These are phyloP conservation scores for Neolamprologus modestus DNA, from an alignment of 2,113 vertebrate species.

Conservation along the genomic window DNA sequence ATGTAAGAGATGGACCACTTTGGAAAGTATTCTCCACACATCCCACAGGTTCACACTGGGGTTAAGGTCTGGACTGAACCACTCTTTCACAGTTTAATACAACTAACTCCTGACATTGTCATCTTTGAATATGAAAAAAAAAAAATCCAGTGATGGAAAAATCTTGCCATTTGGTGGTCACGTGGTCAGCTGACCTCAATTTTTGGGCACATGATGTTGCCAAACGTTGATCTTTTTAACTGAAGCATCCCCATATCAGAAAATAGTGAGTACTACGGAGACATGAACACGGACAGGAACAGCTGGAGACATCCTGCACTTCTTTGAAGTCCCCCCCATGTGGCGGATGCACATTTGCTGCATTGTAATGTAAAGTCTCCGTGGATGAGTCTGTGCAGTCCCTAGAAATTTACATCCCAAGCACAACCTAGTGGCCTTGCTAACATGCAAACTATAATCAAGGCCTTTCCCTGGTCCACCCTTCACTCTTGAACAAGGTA, in stretches of 20 bases:
- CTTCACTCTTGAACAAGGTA: not conserved
- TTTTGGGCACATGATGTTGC: not conserved
- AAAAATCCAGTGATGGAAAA: not conserved
- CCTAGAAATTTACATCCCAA: not conserved
- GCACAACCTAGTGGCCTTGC: not conserved
- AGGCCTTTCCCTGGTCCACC: not conserved
- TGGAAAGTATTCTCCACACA: not conserved
- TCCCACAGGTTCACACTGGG: not conserved
- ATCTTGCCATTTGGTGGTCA: not conserved
- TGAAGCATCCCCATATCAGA: not conserved
- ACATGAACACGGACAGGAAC: not conserved
- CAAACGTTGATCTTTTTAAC: accelerated
- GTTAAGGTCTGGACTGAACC: not conserved
- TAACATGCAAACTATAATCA: not conserved
- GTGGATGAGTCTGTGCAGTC: not conserved
- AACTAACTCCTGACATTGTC: not conserved
- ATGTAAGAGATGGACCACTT: not conserved
- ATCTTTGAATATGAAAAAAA: not conserved
- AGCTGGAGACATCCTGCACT: not conserved
- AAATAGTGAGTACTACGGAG: not conserved
- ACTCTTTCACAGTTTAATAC: not conserved
- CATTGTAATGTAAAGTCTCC: not conserved
- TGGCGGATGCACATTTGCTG: not conserved
- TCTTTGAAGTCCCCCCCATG: not conserved
- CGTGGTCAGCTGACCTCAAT: not conserved